Evolutionary conservation across 2,113 vertebrate species (phyloP), one percentile per base, ranked within the genome.

Genomic region (Oncorhynchus tshawytscha): DNA sequence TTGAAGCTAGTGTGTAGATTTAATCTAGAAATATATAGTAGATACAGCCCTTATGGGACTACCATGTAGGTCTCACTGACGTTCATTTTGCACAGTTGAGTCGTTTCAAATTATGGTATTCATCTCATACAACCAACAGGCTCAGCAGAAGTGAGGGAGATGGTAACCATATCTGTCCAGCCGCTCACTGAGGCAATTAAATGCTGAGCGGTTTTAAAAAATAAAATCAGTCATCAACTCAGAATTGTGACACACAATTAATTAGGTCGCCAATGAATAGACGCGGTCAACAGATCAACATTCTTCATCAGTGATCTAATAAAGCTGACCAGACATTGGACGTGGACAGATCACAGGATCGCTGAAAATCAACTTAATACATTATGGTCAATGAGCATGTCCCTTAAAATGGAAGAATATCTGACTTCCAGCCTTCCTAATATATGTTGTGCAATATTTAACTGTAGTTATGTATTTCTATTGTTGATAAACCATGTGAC

Each of bases 261-360:
- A 73, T 31, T 73, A 62, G 29, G 57, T 39, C 29, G 16, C 39
- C 24, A 25, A 67, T 67, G 64, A 75, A 67, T 67, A 39, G 24
- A 16, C 18, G 27, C 29, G 65, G 73, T 67, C 22, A 67, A 67
- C 66, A 54, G 73, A 27, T 75, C 25, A 57, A 67, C 65, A 31
- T 67, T 48, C 24, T 49, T 68, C 64, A 31, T 49, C 24, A 11
- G 48, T 57, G 45, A 8, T 62, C 59, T 57, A 57, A 20, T 20
- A 13, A 51, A 70, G 39, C 27, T 72, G 71, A 18, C 6, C 54
- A 29, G 25, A n/a, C 29, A 2, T 27, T 57, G 4, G 11, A 51
- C 45, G 20, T 71, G 27, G 2, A 45, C 60, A 34, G 25, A 45
- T 73, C 27, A 60, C 3, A 45, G 29, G 24, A 39, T 25, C 18